phyloP scores from a whole-genome alignment of 2,888 invertebrate species.

The Sarcophaga subvicina region DNA sequence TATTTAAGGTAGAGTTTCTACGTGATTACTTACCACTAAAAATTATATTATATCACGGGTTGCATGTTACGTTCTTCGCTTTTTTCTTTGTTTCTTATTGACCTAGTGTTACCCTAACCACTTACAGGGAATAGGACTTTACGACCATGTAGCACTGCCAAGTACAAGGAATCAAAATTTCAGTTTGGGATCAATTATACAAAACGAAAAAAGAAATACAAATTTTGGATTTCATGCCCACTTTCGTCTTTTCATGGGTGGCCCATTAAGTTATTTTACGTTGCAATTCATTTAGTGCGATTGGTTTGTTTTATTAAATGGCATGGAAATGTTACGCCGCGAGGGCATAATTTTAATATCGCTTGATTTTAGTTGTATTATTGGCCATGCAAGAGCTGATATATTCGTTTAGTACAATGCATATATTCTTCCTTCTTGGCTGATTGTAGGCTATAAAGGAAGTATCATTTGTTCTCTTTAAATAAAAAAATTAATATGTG shows the following conservation, averaged over 20 bases:
- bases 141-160: neutral
- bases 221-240: neutral
- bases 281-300: neutral
- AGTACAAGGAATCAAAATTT: too few species aligned
- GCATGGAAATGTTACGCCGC: too few species aligned
- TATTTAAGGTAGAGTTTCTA: neutral
- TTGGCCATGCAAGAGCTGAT: too few species aligned
- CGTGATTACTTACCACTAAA: too few species aligned
- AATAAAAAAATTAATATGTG: neutral
- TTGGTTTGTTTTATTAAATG: slow-evolving; percentile 20
- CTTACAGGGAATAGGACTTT: neutral
- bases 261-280: neutral
- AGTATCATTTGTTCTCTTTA: slow-evolving; percentile 47
- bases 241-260: neutral
- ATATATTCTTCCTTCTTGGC: slow-evolving; percentile 20
- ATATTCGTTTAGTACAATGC: neutral
- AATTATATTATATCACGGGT: too few species aligned
- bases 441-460: slow-evolving; percentile 52
- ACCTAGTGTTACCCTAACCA: slow-evolving; percentile 39
- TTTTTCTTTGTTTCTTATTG: slow-evolving; percentile 30
- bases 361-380: too few species aligned
- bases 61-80: neutral
- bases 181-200: too few species aligned
- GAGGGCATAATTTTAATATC: too few species aligned
- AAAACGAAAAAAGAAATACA: too few species aligned